phyloP scores from a whole-genome alignment of 2,113 vertebrate species.

The Rutilus rutilus region DNA sequence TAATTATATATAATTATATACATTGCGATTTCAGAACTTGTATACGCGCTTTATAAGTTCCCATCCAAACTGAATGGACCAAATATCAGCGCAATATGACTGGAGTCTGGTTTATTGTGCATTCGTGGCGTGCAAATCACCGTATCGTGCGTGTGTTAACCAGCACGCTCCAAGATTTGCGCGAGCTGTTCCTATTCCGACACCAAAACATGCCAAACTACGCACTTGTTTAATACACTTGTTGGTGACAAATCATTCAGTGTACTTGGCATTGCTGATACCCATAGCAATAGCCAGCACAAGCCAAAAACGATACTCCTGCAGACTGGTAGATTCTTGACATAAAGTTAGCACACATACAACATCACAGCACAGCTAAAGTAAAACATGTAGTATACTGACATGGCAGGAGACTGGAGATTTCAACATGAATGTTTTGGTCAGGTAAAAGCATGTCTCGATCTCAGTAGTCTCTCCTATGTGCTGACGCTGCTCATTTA shows the following conservation, averaged over 20 bases:
- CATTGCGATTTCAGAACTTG: too few species aligned
- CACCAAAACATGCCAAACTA: too few species aligned
- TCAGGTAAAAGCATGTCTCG: constrained; percentile 29
- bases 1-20: too few species aligned
- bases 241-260: neutral
- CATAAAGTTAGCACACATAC: neutral
- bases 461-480: neutral
- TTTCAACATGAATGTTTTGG: constrained; percentile 4
- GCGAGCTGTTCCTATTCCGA: too few species aligned
- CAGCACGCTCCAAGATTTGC: too few species aligned
- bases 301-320: neutral
- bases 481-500: constrained; percentile 24
- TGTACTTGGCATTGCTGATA: neutral
- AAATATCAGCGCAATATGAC: too few species aligned
- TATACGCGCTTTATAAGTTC: too few species aligned
- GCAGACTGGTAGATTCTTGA: neutral
- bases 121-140: too few species aligned
- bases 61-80: too few species aligned
- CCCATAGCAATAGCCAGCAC: neutral
- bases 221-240: neutral
- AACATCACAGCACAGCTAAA: neutral
- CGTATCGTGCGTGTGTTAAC: too few species aligned
- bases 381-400: neutral
- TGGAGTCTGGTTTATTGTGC: too few species aligned
- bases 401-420: neutral